Evolutionary conservation across 2,797 vertebrate genomes (phyloP).

Genomic region (Emydoidea blandingii): DNA sequence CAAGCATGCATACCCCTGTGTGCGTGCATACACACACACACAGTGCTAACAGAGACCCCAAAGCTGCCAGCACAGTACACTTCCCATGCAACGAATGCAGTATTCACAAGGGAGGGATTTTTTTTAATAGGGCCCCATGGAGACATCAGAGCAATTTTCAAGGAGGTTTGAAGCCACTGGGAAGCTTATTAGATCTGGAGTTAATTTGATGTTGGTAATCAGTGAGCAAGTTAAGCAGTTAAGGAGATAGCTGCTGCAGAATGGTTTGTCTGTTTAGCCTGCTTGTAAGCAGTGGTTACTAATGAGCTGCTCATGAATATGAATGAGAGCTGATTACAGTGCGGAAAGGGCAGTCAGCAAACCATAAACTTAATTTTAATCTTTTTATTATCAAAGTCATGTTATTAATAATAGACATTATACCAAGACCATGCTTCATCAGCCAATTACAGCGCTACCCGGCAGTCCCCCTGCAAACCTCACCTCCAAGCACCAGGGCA

Average conservation of each 20-base stretch:
- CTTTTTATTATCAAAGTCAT: conserved; percentile 67
- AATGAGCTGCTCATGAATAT: conserved; percentile 64
- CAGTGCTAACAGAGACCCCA: rapidly evolving
- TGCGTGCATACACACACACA: not conserved
- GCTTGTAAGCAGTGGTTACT: conserved; percentile 53
- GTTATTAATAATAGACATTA: conserved; percentile 64
- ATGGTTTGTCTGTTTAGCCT: conserved; percentile 47
- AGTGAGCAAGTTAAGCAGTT: conserved; percentile 59
- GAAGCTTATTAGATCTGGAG: conserved; percentile 67
- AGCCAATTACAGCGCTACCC: rapidly evolving
- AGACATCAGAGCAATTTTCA: conserved; percentile 68
- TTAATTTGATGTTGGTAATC: conserved; percentile 70
- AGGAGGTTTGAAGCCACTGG: conserved; percentile 52
- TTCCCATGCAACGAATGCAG: rapidly evolving
- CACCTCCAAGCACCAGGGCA: not conserved
- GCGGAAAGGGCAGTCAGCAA: conserved; percentile 51
- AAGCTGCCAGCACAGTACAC: rapidly evolving
- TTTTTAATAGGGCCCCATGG: conserved; percentile 63
- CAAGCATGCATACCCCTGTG: not conserved
- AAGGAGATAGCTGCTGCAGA: conserved; percentile 46
- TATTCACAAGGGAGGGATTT: conserved; percentile 9
- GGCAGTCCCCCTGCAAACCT: not conserved
- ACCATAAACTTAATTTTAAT: conserved; percentile 66
- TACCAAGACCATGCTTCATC: not conserved
- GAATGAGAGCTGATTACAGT: conserved; percentile 66